Conservation (phyloP, 2,113 vertebrate genomes). For the Pedetes capensis region DNA sequence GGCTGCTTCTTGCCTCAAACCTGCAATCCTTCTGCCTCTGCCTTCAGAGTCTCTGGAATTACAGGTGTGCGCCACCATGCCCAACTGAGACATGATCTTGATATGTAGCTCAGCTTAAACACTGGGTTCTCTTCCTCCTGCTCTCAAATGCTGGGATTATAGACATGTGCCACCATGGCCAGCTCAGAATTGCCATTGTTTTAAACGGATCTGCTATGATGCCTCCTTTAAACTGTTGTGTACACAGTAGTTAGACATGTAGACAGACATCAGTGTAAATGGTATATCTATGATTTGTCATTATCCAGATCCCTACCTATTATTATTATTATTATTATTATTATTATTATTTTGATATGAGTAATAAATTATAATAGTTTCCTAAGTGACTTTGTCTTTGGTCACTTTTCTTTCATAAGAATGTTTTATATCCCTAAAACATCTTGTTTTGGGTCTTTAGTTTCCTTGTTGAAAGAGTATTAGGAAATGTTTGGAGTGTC, state of each 20-base stretch:
- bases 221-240: neutral
- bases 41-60: no score
- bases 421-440: neutral
- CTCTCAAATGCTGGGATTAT: no score
- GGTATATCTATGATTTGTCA: neutral
- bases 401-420: neutral
- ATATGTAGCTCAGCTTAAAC: no score
- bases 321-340: neutral
- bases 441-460: neutral
- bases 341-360: neutral
- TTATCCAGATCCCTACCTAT: neutral
- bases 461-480: neutral
- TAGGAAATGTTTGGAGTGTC: neutral
- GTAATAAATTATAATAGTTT: neutral
- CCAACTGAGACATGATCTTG: no score
- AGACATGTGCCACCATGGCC: no score
- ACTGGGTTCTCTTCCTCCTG: no score
- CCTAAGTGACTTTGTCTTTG: neutral
- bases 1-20: no score
- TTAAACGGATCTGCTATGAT: neutral
- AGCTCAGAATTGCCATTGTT: neutral
- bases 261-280: neutral
- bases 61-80: no score
- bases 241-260: neutral
- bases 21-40: no score